phyloP scores from a whole-genome alignment of 2,113 vertebrate species.

The Charadrius vociferus region DNA sequence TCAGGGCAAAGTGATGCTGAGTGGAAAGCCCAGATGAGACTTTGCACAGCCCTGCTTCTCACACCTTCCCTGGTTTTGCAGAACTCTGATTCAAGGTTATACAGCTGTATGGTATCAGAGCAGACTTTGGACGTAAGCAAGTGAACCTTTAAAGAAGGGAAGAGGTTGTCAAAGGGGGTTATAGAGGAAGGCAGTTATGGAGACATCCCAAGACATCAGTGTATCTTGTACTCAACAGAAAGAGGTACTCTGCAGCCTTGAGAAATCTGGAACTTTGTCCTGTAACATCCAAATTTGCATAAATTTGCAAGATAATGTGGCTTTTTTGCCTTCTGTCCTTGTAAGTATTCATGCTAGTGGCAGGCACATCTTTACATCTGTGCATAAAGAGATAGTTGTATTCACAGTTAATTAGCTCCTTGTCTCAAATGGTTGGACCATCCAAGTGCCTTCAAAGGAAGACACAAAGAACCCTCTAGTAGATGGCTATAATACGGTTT shows the following conservation, averaged over 20 bases:
- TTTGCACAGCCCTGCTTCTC: not conserved
- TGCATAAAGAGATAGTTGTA: not conserved
- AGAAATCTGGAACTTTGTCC: not conserved
- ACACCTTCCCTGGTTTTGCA: not conserved
- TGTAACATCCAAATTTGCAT: not conserved
- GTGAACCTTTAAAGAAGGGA: not conserved
- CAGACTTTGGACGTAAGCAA: not conserved
- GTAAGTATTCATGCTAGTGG: not conserved
- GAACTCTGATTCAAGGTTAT: not conserved
- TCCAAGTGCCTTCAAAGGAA: not conserved
- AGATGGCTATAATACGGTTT: not conserved
- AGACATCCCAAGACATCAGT: not conserved
- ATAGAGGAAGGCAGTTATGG: not conserved
- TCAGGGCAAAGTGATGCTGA: not conserved
- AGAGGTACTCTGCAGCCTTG: not conserved
- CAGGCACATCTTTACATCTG: accelerated
- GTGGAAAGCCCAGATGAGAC: not conserved
- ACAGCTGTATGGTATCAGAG: not conserved
- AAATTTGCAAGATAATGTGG: not conserved
- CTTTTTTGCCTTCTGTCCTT: not conserved
- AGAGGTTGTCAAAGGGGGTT: not conserved
- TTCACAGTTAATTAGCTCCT: not conserved
- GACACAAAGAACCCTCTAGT: not conserved
- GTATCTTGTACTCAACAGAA: not conserved
- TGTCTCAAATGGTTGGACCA: not conserved